Conservation (phyloP, 2,797 vertebrate genomes). For the Babyrousa celebensis region DNA sequence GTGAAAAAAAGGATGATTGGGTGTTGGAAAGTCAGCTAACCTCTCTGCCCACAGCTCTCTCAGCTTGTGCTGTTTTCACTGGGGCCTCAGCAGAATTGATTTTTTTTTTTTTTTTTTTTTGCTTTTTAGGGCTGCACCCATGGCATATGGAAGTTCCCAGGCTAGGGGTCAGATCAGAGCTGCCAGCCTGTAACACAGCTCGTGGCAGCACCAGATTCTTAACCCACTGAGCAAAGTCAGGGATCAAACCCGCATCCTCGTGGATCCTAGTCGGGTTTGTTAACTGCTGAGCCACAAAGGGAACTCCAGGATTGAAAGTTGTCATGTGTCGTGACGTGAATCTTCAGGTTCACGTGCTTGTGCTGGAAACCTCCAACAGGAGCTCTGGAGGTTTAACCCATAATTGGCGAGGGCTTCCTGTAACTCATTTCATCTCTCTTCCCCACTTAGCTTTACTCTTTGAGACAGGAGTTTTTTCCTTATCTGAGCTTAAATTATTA, state of each 20-base stretch:
- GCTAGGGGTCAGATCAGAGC: no score
- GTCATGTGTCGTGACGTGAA: neutral
- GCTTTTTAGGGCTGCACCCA: no score
- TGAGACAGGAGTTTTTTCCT: neutral
- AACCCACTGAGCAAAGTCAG: no score
- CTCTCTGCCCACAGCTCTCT: neutral
- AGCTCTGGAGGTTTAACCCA: neutral
- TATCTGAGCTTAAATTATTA: neutral
- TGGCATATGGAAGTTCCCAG: no score
- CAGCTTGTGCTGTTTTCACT: neutral
- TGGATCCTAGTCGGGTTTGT: no score
- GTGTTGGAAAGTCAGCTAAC: no score
- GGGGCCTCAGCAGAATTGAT: neutral
- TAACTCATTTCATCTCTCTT: neutral
- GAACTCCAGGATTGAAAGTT: no score
- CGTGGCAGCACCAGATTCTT: no score
- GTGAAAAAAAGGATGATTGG: neutral
- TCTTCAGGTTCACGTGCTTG: neutral
- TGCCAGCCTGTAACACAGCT: no score
- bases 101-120: no score
- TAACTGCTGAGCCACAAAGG: no score
- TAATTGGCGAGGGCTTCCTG: neutral
- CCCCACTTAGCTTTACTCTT: neutral
- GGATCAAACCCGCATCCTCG: no score
- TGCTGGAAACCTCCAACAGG: neutral